These are phyloP conservation scores for Anas platyrhynchos DNA, from an alignment of 2,113 vertebrate species.

Conservation along the genomic window DNA sequence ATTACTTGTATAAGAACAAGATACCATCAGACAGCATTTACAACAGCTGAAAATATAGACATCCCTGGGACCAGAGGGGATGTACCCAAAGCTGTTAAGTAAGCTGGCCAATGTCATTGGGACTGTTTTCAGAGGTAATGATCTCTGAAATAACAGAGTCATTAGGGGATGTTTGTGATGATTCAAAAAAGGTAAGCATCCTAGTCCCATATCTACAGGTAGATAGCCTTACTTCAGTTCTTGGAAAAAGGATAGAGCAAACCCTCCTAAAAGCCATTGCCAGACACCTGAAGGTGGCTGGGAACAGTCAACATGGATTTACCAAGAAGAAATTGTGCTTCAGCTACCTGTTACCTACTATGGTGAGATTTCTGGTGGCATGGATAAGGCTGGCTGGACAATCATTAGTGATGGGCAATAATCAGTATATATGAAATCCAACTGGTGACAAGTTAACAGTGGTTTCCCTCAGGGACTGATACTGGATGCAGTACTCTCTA, in stretches of 20 bases:
- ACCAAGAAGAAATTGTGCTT: background rate
- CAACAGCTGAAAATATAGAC: background rate
- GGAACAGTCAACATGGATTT: background rate
- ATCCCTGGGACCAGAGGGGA: background rate
- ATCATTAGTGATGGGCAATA: background rate
- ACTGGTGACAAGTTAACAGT: background rate
- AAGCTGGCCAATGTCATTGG: background rate
- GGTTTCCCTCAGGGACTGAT: fast-evolving
- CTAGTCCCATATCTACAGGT: background rate
- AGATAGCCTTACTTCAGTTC: background rate
- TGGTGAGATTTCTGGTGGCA: background rate
- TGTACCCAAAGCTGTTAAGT: background rate
- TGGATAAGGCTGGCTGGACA: background rate
- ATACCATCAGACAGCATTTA: background rate
- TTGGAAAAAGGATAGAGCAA: too few relatives aligned
- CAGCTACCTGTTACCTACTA: background rate
- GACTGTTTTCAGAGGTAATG: background rate
- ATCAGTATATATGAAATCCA: background rate
- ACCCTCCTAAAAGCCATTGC: too few relatives aligned
- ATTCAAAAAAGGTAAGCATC: background rate
- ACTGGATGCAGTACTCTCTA: background rate
- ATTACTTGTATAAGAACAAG: background rate
- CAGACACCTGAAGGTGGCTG: too few relatives aligned
- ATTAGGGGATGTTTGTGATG: background rate
- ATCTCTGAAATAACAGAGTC: background rate